A percentile compares a stretch with the other conserved stretches of the same genome.
These are phyloP conservation scores for Callorhinus ursinus DNA, from an alignment of 2,113 vertebrate genomes.

Conservation along the genomic window DNA sequence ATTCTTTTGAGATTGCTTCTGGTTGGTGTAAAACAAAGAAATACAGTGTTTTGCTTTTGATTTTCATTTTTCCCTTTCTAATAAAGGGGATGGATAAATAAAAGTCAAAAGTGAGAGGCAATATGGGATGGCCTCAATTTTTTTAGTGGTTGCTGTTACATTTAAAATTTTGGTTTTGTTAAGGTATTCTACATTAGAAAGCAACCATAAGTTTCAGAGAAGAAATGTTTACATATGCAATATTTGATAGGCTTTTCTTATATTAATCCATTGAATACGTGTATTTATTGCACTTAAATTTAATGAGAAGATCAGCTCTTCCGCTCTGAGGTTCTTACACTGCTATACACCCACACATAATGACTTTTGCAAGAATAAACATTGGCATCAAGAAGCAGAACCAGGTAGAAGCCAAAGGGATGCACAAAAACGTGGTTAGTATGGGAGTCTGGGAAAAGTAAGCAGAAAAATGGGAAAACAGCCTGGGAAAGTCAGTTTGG, in stretches of 20 bases:
- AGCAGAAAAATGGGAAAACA: not conserved
- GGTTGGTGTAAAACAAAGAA: not conserved
- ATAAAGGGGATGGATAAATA: not conserved
- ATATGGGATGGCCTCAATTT: not conserved
- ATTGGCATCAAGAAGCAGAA: not conserved
- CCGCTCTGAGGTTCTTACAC: not conserved
- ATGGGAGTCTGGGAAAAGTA: not conserved
- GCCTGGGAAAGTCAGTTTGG: not conserved
- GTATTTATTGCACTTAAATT: not conserved
- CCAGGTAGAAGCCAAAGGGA: not conserved
- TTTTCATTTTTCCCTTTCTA: not conserved
- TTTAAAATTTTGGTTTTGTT: not conserved
- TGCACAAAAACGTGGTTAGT: not conserved
- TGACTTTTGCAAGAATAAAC: not conserved
- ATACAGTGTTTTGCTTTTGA: not conserved
- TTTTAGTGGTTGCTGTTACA: not conserved
- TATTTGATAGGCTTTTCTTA: not conserved
- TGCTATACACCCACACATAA: rapidly evolving
- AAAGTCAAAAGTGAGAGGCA: not conserved
- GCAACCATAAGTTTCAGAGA: not conserved
- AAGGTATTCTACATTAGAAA: not conserved
- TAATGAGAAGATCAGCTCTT: not conserved
- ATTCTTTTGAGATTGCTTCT: not conserved
- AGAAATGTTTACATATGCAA: not conserved
- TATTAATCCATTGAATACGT: not conserved